Percentiles rank a stretch among this genome's conserved stretches.
Evolutionary conservation across 2,113 vertebrate species (phyloP).

Genomic region (Paedocypris sp.): DNA sequence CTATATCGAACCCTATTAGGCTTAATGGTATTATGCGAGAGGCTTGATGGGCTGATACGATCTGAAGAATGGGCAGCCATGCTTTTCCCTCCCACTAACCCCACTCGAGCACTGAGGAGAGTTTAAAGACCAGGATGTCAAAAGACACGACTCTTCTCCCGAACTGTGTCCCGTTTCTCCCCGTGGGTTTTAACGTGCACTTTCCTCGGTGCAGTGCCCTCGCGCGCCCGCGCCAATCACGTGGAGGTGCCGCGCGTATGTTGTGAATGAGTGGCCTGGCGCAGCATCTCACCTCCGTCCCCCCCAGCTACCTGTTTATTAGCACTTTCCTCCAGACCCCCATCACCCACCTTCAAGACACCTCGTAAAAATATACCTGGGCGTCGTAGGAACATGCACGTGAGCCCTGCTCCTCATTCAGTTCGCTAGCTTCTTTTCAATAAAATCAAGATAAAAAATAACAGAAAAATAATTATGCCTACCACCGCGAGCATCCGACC

Average conservation of each 20-base stretch:
- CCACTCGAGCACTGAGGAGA: constrained; percentile 45
- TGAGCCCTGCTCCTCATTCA: constrained; percentile 52
- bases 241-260: constrained; percentile 20
- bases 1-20: too few species aligned
- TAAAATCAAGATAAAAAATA: constrained; percentile 95
- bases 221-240: constrained; percentile 23
- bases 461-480: constrained; percentile 82
- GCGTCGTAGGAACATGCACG: constrained; percentile 63
- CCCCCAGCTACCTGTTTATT: constrained; percentile 69
- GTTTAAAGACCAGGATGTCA: constrained; percentile 51
- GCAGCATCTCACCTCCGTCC: constrained; percentile 52
- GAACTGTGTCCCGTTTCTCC: constrained; percentile 35
- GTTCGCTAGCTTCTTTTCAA: constrained; percentile 64
- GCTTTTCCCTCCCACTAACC: constrained; percentile 68
- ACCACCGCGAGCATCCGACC: constrained; percentile 58
- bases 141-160: constrained; percentile 40
- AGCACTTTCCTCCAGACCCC: constrained; percentile 74
- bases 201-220: constrained; percentile 32
- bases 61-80: constrained; percentile 60
- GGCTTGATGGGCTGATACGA: constrained; percentile 62
- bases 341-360: constrained; percentile 73
- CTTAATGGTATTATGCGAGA: constrained; percentile 52
- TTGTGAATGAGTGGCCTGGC: constrained; percentile 57
- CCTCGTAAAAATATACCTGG: constrained; percentile 84
- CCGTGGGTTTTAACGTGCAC: constrained; percentile 23